These are phyloP conservation scores for Scalopus aquaticus DNA, from an alignment of 2,113 vertebrate genomes.

Conservation along the genomic window DNA sequence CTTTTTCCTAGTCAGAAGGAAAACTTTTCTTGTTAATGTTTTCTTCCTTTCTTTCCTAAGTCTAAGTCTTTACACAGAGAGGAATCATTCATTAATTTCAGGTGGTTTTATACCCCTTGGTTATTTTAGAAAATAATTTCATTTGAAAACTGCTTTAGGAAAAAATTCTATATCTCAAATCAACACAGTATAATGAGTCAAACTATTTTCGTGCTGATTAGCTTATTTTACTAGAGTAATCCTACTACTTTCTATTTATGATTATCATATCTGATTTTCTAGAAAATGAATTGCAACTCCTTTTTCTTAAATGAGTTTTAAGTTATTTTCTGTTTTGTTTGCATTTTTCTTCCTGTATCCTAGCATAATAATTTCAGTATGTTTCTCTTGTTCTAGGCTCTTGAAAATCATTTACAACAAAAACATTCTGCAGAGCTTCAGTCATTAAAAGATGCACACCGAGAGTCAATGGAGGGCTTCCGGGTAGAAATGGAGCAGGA, in stretches of 20 bases:
- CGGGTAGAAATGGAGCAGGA: slow-evolving; percentile 97
- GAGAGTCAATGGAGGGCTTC: slow-evolving; percentile 95
- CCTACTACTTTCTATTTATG: background rate
- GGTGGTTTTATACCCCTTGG: background rate
- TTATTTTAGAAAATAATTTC: slow-evolving; percentile 41
- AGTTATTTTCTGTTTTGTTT: slow-evolving; percentile 36
- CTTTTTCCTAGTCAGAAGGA: background rate
- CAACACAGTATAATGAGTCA: background rate
- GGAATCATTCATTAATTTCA: slow-evolving; percentile 10
- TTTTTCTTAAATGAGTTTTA: background rate
- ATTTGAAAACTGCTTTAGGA: background rate
- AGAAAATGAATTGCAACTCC: background rate
- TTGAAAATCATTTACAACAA: slow-evolving; percentile 94
- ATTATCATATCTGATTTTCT: slow-evolving; percentile 14
- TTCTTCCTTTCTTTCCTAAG: background rate
- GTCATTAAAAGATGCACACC: slow-evolving; percentile 93
- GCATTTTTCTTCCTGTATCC: background rate
- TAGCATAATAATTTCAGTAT: background rate
- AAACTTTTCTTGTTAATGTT: background rate
- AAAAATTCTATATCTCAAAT: background rate
- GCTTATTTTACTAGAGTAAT: background rate
- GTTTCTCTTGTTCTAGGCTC: slow-evolving; percentile 85
- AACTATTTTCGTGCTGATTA: background rate
- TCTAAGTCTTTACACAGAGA: background rate
- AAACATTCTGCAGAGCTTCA: slow-evolving; percentile 95